These are phyloP conservation scores for Pipistrellus nathusii DNA, from an alignment of 2,797 vertebrate species.

Conservation along the genomic window DNA sequence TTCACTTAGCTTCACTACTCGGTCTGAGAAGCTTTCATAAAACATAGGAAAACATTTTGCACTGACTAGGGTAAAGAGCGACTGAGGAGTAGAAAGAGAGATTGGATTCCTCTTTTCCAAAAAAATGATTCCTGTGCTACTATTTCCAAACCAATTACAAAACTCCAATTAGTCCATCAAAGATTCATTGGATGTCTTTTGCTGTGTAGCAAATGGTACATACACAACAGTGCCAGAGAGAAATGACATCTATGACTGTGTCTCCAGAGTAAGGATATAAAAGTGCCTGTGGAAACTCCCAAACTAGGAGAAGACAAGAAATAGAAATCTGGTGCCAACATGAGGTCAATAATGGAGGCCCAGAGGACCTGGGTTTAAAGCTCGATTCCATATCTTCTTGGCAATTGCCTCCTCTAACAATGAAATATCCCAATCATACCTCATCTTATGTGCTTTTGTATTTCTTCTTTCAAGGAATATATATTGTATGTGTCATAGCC, in stretches of 20 bases:
- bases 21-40: neutral
- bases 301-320: neutral
- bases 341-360: neutral
- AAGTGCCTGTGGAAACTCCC: neutral
- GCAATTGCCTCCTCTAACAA: neutral
- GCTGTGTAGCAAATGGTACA: neutral
- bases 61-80: neutral
- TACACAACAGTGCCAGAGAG: neutral
- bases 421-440: neutral
- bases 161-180: neutral
- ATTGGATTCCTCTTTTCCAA: neutral
- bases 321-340: neutral
- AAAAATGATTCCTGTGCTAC: neutral
- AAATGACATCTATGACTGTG: neutral
- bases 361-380: neutral
- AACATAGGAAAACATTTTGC: neutral
- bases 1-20: neutral
- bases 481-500: no score
- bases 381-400: neutral
- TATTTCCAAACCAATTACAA: neutral
- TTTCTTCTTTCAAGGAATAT: neutral
- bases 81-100: neutral
- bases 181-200: neutral
- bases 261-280: fast-evolving
- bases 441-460: neutral